Conservation (phyloP, 2,113 vertebrate genomes). For the Irena cyanogastra region DNA sequence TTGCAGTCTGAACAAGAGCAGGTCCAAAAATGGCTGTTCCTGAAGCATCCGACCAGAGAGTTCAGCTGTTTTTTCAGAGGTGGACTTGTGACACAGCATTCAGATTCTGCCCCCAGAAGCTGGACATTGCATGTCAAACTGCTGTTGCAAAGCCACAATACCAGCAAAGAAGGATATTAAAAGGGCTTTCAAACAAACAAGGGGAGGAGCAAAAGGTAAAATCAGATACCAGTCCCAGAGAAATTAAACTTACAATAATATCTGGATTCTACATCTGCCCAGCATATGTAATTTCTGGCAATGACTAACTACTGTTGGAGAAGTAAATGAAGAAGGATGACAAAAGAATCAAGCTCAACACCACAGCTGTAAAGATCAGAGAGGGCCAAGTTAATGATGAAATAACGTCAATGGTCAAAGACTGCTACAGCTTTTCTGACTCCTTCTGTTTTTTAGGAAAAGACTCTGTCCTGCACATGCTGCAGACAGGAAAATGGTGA, state of each 20-base stretch:
- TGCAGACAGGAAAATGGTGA: not conserved
- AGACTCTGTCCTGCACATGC: not conserved
- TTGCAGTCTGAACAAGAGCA: not conserved
- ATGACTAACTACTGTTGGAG: not conserved
- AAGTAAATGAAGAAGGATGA: slow-evolving; percentile 35
- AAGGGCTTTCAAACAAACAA: not conserved
- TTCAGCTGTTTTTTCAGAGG: not conserved
- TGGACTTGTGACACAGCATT: not conserved
- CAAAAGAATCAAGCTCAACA: slow-evolving; percentile 33
- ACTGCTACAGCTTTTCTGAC: not conserved
- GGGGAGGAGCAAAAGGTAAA: not conserved
- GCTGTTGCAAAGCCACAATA: not conserved
- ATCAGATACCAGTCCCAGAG: not conserved
- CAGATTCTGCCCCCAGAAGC: not conserved
- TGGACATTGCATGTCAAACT: not conserved
- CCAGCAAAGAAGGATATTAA: not conserved
- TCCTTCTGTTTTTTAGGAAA: not conserved
- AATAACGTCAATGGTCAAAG: not conserved
- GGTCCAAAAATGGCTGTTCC: not conserved
- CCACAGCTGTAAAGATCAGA: not conserved
- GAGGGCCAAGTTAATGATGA: slow-evolving; percentile 12
- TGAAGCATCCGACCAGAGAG: not conserved
- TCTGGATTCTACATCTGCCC: slow-evolving; percentile 45
- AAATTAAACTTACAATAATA: slow-evolving; percentile 34
- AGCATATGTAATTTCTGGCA: slow-evolving; percentile 60